phyloP scores from a whole-genome alignment of 2,888 invertebrate genomes.

The Mechanitis messenoides region DNA sequence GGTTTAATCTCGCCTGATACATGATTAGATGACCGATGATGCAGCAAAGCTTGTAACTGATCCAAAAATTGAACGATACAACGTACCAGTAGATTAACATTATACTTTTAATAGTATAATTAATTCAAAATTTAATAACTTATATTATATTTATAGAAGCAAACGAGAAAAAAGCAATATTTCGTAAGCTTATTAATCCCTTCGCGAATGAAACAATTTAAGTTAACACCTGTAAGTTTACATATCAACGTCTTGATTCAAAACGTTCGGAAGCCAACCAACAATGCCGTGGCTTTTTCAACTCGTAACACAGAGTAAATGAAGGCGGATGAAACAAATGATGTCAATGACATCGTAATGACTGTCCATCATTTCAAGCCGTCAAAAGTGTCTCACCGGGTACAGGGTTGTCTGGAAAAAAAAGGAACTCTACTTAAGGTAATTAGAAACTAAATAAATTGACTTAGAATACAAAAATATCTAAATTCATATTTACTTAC shows the following conservation, averaged over 20 bases:
- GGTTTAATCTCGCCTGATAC: conserved; percentile 74
- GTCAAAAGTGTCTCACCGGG: conserved; percentile 56
- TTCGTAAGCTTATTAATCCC: neutral
- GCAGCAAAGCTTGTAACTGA: conserved; percentile 69
- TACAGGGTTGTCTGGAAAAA: conserved; percentile 28
- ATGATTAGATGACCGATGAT: conserved; percentile 75
- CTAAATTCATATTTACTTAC: no score
- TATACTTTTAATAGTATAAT: neutral
- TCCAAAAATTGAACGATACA: conserved; percentile 62
- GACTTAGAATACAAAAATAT: no score
- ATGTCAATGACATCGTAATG: conserved; percentile 66
- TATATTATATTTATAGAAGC: neutral
- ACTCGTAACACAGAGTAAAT: conserved; percentile 37
- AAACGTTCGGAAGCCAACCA: conserved; percentile 41
- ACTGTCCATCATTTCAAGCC: conserved; percentile 56
- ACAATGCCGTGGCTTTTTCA: conserved; percentile 45
- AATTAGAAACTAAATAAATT: neutral
- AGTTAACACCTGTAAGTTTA: conserved; percentile 4
- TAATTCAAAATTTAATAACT: neutral
- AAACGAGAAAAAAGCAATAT: neutral
- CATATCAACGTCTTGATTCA: conserved; percentile 29
- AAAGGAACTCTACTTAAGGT: neutral
- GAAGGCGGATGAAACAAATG: conserved; percentile 55
- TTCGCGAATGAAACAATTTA: neutral
- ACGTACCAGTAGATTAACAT: conserved; percentile 53